Evolutionary conservation across 2,113 vertebrate species (phyloP).

Genomic region (Empidonax traillii): DNA sequence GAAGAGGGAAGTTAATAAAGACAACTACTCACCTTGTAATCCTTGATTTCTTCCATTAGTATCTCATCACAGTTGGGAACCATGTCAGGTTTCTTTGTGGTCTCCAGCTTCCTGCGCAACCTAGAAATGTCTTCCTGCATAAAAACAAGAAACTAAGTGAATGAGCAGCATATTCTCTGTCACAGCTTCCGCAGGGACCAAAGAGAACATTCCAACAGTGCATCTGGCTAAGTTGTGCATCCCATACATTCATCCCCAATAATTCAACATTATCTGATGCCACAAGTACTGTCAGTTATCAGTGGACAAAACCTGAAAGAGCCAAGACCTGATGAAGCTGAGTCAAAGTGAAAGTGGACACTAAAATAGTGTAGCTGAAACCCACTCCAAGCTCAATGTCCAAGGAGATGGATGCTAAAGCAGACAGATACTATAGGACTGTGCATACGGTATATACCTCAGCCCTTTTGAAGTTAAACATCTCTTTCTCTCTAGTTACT

Average conservation of each 20-base stretch:
- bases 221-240: neutral
- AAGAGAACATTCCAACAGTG: neutral
- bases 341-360: neutral
- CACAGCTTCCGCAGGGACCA: neutral
- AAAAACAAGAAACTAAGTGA: neutral
- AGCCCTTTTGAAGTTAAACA: slow-evolving; percentile 92
- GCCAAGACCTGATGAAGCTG: neutral
- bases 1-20: neutral
- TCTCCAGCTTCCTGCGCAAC: slow-evolving; percentile 91
- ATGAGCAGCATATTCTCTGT: neutral
- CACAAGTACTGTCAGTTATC: neutral
- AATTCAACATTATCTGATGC: neutral
- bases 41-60: slow-evolving; percentile 96
- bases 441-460: slow-evolving; percentile 74
- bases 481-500: slow-evolving; percentile 93
- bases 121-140: slow-evolving; percentile 94
- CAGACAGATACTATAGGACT: neutral
- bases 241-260: neutral
- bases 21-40: slow-evolving; percentile 85
- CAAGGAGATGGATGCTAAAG: neutral
- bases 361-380: neutral
- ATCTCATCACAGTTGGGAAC: slow-evolving; percentile 96
- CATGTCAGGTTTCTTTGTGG: slow-evolving; percentile 95
- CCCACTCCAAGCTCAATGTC: neutral
- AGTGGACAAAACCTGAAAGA: neutral